A percentile compares a stretch with the other conserved stretches of the same genome.
phyloP scores from a whole-genome alignment of 2,113 vertebrate genomes.

The Eublepharis macularius region DNA sequence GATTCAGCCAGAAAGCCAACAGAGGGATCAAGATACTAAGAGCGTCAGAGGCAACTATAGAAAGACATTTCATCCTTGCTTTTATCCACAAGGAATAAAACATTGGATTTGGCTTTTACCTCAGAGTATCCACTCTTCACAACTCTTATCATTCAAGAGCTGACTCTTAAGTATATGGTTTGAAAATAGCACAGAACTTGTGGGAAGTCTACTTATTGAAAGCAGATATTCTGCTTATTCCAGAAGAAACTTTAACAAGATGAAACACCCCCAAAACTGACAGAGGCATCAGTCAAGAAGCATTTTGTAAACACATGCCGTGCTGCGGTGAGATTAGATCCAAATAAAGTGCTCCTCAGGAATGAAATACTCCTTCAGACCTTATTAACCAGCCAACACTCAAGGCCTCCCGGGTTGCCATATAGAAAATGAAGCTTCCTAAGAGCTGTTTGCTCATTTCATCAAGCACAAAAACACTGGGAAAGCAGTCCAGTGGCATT shows the following conservation, averaged over 20 bases:
- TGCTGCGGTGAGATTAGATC: background rate
- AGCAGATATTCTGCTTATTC: background rate
- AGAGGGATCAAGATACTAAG: too few relatives aligned
- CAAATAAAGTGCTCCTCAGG: background rate
- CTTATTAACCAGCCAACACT: background rate
- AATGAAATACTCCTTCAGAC: background rate
- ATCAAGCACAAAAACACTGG: background rate
- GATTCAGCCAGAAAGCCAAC: too few relatives aligned
- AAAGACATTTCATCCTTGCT: too few relatives aligned
- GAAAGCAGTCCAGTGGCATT: background rate
- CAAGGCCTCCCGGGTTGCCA: background rate
- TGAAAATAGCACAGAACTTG: background rate
- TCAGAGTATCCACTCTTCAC: too few relatives aligned
- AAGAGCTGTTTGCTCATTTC: background rate
- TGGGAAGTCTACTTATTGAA: background rate
- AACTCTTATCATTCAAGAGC: background rate
- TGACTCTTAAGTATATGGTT: background rate
- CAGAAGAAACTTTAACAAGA: background rate
- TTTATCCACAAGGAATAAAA: too few relatives aligned
- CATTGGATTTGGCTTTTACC: too few relatives aligned
- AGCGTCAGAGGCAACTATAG: too few relatives aligned
- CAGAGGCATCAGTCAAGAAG: background rate
- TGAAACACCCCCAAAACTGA: background rate
- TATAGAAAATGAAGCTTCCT: constrained; percentile 10
- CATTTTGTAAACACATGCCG: constrained; percentile 1